Conservation (phyloP, 1,140 invertebrate species). For the Lepidotrigona ventralis region DNA sequence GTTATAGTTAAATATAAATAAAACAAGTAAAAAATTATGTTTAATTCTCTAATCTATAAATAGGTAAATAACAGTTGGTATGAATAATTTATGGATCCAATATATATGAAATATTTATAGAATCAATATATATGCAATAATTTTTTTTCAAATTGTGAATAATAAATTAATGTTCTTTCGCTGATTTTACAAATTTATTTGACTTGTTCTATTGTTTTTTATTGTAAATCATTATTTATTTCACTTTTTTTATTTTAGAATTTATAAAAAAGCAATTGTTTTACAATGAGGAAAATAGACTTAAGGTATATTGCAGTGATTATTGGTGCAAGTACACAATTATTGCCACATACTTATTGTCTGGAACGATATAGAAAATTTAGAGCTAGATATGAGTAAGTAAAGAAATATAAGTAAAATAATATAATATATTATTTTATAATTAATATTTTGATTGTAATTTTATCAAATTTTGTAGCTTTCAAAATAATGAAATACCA, state of each 20-base stretch:
- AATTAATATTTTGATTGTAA: background rate
- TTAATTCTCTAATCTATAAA: background rate
- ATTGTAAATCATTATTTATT: background rate
- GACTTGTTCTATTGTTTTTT: background rate
- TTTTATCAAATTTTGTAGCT: slow-evolving; percentile 17
- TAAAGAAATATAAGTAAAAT: slow-evolving; percentile 37
- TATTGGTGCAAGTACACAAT: slow-evolving; percentile 48
- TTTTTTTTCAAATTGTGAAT: too few relatives aligned
- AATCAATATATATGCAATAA: too few relatives aligned
- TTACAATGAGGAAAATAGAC: background rate
- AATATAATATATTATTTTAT: background rate
- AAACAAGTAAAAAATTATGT: background rate
- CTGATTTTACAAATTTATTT: background rate
- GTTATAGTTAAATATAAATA: slow-evolving; percentile 5
- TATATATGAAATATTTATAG: too few relatives aligned
- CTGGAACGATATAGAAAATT: slow-evolving; percentile 79
- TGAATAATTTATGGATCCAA: background rate
- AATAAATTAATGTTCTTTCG: too few relatives aligned
- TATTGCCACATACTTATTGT: slow-evolving; percentile 80
- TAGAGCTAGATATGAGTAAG: slow-evolving; percentile 81
- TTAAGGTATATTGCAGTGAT: background rate
- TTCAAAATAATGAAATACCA: slow-evolving; percentile 73
- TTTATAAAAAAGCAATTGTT: background rate
- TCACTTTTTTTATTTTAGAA: background rate
- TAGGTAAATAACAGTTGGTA: too few relatives aligned